Percentiles rank a stretch among this genome's conserved stretches.
Evolutionary conservation across 1,140 invertebrate species (phyloP).

Genomic region (Periplaneta americana): DNA sequence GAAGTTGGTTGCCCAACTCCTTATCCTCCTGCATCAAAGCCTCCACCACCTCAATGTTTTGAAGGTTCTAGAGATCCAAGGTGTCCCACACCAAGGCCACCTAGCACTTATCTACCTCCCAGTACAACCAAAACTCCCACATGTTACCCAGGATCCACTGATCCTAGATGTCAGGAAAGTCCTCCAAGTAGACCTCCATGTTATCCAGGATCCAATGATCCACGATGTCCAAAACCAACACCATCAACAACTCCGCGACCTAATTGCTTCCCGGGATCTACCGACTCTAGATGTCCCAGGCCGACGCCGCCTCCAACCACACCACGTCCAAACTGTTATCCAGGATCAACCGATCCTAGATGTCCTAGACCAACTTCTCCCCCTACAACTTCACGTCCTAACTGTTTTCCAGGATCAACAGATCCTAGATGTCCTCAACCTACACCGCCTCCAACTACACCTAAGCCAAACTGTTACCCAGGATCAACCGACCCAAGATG

Average conservation of each 20-base stretch:
- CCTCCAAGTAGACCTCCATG: slow-evolving; percentile 26
- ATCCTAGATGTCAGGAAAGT: slow-evolving; percentile 30
- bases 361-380: slow-evolving; percentile 28
- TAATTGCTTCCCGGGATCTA: slow-evolving; percentile 26
- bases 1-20: slow-evolving; percentile 31
- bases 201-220: slow-evolving; percentile 28
- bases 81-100: slow-evolving; percentile 27
- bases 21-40: slow-evolving; percentile 7
- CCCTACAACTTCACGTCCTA: slow-evolving; percentile 14
- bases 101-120: slow-evolving; percentile 10
- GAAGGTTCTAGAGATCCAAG: slow-evolving; percentile 23
- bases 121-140: slow-evolving; percentile 5
- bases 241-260: slow-evolving; percentile 21
- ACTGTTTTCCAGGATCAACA: slow-evolving; percentile 24
- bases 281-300: slow-evolving; percentile 23
- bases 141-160: slow-evolving; percentile 36
- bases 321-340: slow-evolving; percentile 25
- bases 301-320: slow-evolving; percentile 2
- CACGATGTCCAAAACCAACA: slow-evolving; percentile 13
- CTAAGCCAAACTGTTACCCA: slow-evolving; percentile 24
- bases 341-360: slow-evolving; percentile 33
- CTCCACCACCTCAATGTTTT: slow-evolving; percentile 14
- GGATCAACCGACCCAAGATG: slow-evolving; percentile 31
- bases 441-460: neutral
- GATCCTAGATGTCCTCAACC: slow-evolving; percentile 30